These are phyloP conservation scores for Zootoca vivipara DNA, from an alignment of 2,113 vertebrate species.

Conservation along the genomic window DNA sequence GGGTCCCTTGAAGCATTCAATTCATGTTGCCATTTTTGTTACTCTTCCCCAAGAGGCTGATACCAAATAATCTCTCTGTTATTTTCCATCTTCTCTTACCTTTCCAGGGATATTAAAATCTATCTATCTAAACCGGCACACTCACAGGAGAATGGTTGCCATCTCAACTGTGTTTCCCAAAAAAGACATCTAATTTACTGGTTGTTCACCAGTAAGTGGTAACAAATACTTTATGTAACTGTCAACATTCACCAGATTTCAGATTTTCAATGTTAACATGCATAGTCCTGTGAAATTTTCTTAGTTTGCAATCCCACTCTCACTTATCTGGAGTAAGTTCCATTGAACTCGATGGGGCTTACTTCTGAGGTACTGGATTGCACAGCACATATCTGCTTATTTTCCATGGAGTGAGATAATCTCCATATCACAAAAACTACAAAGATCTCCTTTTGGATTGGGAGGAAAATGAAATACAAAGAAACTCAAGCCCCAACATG, in stretches of 20 bases:
- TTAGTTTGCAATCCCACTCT: background rate
- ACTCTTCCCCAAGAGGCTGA: background rate
- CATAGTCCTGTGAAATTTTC: background rate
- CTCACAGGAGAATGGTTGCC: background rate
- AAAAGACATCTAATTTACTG: background rate
- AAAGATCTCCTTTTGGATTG: background rate
- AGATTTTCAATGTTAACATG: background rate
- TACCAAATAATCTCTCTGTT: background rate
- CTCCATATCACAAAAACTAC: background rate
- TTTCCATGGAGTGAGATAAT: background rate
- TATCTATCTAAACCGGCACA: background rate
- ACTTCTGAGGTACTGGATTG: background rate
- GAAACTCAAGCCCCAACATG: background rate
- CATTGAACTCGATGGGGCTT: background rate
- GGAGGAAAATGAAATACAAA: background rate
- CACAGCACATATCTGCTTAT: background rate
- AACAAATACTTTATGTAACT: background rate
- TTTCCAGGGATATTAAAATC: background rate
- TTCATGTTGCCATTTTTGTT: background rate
- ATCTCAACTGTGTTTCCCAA: background rate
- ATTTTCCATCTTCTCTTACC: background rate
- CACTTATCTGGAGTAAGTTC: background rate
- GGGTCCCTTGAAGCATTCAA: background rate
- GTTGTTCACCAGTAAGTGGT: background rate
- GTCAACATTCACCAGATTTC: background rate